A percentile compares a stretch with the other conserved stretches of the same genome.
These are phyloP conservation scores for Drosophila ercepeae DNA, from an alignment of 1,140 invertebrate genomes.

Conservation along the genomic window DNA sequence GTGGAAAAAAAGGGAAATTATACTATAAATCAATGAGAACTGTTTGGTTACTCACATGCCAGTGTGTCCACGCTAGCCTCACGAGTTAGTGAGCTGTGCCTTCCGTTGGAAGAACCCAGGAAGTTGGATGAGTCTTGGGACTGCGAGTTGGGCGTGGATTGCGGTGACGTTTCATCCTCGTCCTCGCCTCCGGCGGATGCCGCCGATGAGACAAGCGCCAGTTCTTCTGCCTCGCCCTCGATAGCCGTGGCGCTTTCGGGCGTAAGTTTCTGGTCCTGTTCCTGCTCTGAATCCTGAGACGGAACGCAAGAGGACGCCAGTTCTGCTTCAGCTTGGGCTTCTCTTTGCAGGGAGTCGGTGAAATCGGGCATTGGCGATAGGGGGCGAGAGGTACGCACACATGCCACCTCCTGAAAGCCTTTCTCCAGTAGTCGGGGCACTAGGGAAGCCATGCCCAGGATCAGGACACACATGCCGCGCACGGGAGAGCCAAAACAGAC, in stretches of 20 bases:
- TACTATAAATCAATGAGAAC: not conserved
- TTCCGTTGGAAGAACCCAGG: conserved; percentile 66
- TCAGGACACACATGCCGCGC: conserved; percentile 92
- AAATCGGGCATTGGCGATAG: conserved; percentile 91
- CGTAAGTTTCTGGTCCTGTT: conserved; percentile 28
- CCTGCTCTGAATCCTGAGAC: conserved; percentile 4
- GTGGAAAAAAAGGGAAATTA: not conserved
- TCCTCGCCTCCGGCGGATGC: conserved; percentile 68
- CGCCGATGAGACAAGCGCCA: conserved; percentile 68
- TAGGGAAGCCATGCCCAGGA: conserved; percentile 95
- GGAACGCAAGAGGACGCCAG: not conserved
- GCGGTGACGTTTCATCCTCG: conserved; percentile 63
- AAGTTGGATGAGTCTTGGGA: conserved; percentile 55
- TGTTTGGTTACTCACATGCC: conserved; percentile 84
- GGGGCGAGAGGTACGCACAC: conserved; percentile 90
- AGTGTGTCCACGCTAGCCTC: conserved; percentile 87
- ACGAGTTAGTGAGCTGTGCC: conserved; percentile 85
- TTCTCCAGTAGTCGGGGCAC: conserved; percentile 95
- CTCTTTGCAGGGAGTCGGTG: conserved; percentile 68
- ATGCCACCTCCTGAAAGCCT: conserved; percentile 92
- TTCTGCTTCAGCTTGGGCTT: conserved; percentile 66
- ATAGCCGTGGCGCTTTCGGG: conserved; percentile 40
- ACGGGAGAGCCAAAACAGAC: conserved; percentile 97
- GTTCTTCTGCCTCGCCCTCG: conserved; percentile 59
- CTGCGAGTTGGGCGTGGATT: conserved; percentile 70